Base-by-base conservation (phyloP, 2,888 invertebrate genomes). In the Reticulitermes lucifugus region DNA sequence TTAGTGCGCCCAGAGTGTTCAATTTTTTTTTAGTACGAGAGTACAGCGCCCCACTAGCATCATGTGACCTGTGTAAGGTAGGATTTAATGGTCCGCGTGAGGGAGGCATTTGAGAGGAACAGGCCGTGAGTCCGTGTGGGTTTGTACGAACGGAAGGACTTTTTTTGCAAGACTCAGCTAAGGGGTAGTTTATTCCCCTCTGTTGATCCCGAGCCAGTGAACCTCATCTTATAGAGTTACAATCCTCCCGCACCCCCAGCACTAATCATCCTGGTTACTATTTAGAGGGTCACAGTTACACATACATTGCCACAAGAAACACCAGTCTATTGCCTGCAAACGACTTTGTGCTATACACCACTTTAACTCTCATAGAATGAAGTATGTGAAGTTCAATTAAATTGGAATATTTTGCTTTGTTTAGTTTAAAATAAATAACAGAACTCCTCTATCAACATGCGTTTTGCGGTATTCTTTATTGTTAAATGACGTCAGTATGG, bases 61-160 rank as follows among this genome's bases (percentile, higher is more conserved):
- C 65, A 25, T 65, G 25, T 65, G 65, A 65, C 65, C 65, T n/a
- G 2, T n/a, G 25, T 65, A 65, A 65, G 65, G 65, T 65, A 25
- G 65, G 65, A 65, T 65, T 65, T 65, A 65, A 65, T 65, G 65
- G 65, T 25, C n/a, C n/a, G 65, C 65, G 6, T 25, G 65, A 25
- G 65, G 65, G 7, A 65, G 65, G 65, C 65, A 65, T n/a, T 65
- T 65, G 65, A 65, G 65, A 65, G 65, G 65, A 65, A 65, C 65
- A 65, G 25, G n/a, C 25, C 14, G 25, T 25, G 25, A 10, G n/a
- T 55, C n/a, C 2, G 65, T n/a, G 65, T 65, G 65, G 6, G 46
- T 12, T 3, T 46, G 46, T 46, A 12, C 12, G 46, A 12, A 21
- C 18, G 65, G 65, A n/a, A 25, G n/a, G 25, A 65, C 25, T 18